Evolutionary conservation across 2,113 vertebrate species (phyloP).

Genomic region (Morone chrysops): DNA sequence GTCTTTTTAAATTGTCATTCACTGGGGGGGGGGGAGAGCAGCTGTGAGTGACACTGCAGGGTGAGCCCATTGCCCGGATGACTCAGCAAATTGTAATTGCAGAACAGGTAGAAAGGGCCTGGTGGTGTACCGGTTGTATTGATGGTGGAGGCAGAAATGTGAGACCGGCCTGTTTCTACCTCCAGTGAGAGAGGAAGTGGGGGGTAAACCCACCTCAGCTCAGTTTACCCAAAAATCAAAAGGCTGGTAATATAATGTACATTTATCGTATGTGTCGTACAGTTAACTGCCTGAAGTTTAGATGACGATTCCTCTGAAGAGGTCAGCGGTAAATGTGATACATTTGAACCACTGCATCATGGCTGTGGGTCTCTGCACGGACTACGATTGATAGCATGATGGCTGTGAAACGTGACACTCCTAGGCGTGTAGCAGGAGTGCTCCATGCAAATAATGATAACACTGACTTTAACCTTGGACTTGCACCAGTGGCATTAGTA

Average conservation of each 20-base stretch:
- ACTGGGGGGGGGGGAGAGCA: neutral
- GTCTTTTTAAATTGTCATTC: neutral
- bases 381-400: conserved; percentile 6
- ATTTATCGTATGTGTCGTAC: neutral
- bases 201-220: neutral
- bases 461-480: conserved; percentile 19
- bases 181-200: neutral
- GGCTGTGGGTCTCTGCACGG: neutral
- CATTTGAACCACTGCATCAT: neutral
- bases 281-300: neutral
- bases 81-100: conserved; percentile 51
- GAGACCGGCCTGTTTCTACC: neutral
- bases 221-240: neutral
- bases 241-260: neutral
- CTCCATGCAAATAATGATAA: conserved; percentile 20
- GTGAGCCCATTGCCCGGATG: conserved; percentile 34
- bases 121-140: neutral
- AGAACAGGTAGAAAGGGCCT: conserved; percentile 20
- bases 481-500: neutral
- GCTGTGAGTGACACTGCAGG: neutral
- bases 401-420: conserved; percentile 34
- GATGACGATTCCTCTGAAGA: neutral
- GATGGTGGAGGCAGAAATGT: conserved; percentile 1
- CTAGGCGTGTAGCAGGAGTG: neutral
- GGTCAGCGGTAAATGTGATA: neutral